A percentile compares a stretch with the other conserved stretches of the same genome.
phyloP scores from a whole-genome alignment of 2,797 vertebrate species.

The Esox masquinongy region DNA sequence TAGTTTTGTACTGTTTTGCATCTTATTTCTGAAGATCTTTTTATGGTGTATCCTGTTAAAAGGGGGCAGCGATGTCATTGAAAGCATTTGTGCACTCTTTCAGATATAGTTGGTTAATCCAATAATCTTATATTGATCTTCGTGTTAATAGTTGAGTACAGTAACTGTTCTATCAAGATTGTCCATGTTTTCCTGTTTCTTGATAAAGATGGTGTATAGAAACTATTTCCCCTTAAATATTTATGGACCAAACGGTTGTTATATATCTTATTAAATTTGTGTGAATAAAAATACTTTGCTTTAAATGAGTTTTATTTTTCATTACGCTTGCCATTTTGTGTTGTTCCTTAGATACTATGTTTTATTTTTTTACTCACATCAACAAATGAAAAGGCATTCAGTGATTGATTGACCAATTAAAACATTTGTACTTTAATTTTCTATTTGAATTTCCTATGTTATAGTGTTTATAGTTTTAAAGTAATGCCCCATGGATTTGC shows the following conservation, averaged over 20 bases:
- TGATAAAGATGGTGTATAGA: constrained; percentile 99
- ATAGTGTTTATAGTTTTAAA: constrained; percentile 80
- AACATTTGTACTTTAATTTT: constrained; percentile 75
- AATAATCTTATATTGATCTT: constrained; percentile 99
- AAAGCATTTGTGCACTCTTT: constrained; percentile 98
- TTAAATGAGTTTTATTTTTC: constrained; percentile 99
- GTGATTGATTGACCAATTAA: constrained; percentile 65
- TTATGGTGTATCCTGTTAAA: constrained; percentile 97
- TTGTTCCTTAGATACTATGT: constrained; percentile 62
- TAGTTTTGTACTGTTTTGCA: constrained; percentile 99
- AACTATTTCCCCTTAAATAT: constrained; percentile 99
- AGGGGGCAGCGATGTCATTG: constrained; percentile 95
- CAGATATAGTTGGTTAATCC: constrained; percentile 96
- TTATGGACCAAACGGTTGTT: constrained; percentile 99
- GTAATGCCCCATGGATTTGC: constrained; percentile 98
- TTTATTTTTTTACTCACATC: constrained; percentile 61
- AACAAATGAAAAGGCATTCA: constrained; percentile 66
- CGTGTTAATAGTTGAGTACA: constrained; percentile 99
- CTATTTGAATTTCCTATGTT: constrained; percentile 75
- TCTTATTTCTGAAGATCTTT: constrained; percentile 99
- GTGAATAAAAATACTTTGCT: constrained; percentile 99
- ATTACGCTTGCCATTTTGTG: constrained; percentile 76
- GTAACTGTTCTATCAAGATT: constrained; percentile 99
- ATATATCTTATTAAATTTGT: constrained; percentile 99
- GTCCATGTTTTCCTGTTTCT: constrained; percentile 99